Percentiles rank a stretch among this genome's conserved stretches.
phyloP scores from a whole-genome alignment of 2,888 invertebrate genomes.

The Altica lythri region DNA sequence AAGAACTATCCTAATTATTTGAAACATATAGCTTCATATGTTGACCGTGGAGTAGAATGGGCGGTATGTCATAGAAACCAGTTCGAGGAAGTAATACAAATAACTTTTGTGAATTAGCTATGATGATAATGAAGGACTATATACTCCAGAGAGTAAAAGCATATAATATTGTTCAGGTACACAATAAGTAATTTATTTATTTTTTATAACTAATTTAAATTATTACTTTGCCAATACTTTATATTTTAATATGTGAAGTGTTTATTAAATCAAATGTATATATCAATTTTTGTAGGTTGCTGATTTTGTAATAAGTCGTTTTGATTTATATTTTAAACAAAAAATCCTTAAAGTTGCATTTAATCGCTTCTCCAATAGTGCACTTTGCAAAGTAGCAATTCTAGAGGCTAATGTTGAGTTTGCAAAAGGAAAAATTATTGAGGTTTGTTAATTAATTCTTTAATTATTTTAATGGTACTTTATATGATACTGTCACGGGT shows the following conservation, averaged over 20 bases:
- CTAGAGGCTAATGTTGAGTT: neutral
- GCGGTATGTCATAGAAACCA: conserved; percentile 11
- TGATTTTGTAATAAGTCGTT: conserved; percentile 1
- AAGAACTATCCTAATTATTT: conserved; percentile 3
- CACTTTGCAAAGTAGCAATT: neutral
- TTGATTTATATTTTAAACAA: conserved; percentile 1
- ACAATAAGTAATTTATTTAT: neutral
- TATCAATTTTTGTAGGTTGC: no score
- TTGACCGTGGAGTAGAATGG: conserved; percentile 3
- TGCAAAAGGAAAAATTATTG: neutral
- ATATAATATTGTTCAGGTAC: conserved; percentile 10
- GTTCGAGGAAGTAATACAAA: conserved; percentile 12
- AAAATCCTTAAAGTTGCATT: neutral
- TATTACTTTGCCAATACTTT: no score
- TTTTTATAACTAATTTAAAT: neutral
- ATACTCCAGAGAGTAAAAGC: conserved; percentile 11
- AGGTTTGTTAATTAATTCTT: neutral
- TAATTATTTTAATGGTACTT: no score
- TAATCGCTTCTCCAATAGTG: neutral
- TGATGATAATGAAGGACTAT: conserved; percentile 15
- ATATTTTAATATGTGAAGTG: no score
- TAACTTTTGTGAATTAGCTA: conserved; percentile 12
- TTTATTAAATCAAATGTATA: no score
- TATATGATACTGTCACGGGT: no score
- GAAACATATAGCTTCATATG: neutral